These are phyloP conservation scores for Epiblema foenella DNA, from an alignment of 2,888 invertebrate genomes.

Conservation along the genomic window DNA sequence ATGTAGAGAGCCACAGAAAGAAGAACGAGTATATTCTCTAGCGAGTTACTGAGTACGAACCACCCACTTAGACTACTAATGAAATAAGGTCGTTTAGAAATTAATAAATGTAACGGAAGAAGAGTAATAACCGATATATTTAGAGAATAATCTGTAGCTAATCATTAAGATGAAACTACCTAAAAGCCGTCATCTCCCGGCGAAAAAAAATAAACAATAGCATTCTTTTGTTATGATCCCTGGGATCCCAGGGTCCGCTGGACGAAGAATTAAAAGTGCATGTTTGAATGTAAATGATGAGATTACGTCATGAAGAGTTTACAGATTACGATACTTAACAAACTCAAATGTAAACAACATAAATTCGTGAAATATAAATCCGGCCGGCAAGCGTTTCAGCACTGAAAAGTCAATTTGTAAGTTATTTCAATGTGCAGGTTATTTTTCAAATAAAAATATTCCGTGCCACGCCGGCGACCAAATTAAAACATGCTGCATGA, in stretches of 20 bases:
- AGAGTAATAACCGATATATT: no score
- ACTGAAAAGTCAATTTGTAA: background rate
- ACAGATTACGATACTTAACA: no score
- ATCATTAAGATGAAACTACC: no score
- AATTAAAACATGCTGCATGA: constrained; percentile 28
- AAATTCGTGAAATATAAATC: background rate
- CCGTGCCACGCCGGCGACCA: constrained; percentile 7
- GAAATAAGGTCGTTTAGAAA: background rate
- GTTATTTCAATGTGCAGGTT: background rate
- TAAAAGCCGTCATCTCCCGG: no score
- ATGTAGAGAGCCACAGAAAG: constrained; percentile 4
- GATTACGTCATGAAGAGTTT: no score
- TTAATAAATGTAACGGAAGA: background rate
- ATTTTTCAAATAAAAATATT: constrained; percentile 13
- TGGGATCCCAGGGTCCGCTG: no score
- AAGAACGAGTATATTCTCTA: background rate
- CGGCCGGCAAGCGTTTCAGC: background rate
- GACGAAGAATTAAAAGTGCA: no score
- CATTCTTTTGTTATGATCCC: no score
- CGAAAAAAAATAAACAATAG: no score
- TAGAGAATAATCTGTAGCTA: no score
- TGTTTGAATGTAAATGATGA: no score
- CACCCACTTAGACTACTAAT: constrained; percentile 24
- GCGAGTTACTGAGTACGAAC: constrained; percentile 3
- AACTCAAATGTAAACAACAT: background rate